A percentile compares a stretch with the other conserved stretches of the same genome.
These are phyloP conservation scores for Aphelenchoides avenae DNA, from an alignment of 1,140 invertebrate genomes.

Conservation along the genomic window DNA sequence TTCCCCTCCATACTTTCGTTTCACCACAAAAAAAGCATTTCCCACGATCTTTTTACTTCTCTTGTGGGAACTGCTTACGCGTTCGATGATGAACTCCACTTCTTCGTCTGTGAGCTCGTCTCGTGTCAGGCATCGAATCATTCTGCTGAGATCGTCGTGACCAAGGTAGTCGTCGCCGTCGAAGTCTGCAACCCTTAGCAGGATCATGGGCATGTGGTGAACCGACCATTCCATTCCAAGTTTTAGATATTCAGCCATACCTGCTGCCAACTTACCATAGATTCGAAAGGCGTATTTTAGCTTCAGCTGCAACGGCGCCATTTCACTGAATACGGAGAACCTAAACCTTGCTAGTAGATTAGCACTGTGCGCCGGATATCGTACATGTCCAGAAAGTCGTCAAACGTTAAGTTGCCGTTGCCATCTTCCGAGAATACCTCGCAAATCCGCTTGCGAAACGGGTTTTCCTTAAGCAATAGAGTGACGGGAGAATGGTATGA, in stretches of 20 bases:
- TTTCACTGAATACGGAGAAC: constrained; percentile 77
- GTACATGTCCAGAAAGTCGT: constrained; percentile 92
- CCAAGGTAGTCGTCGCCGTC: constrained; percentile 84
- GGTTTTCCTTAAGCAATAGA: constrained; percentile 89
- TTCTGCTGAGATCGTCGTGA: constrained; percentile 74
- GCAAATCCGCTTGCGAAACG: constrained; percentile 83
- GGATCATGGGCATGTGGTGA: constrained; percentile 22
- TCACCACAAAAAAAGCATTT: too few species aligned
- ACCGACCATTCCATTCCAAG: too few species aligned
- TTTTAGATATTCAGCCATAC: too few species aligned
- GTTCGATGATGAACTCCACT: constrained; percentile 66
- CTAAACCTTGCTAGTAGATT: too few species aligned
- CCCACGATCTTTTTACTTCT: too few species aligned
- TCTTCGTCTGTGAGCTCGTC: constrained; percentile 81
- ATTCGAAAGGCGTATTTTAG: constrained; percentile 90
- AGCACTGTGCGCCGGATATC: too few species aligned
- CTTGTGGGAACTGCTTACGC: too few species aligned
- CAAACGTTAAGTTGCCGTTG: constrained; percentile 83
- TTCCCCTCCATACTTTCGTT: too few species aligned
- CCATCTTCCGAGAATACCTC: constrained; percentile 82
- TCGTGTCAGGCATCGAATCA: constrained; percentile 76
- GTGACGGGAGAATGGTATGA: not conserved
- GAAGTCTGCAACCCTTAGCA: constrained; percentile 70
- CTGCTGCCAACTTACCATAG: constrained; percentile 67
- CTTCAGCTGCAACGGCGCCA: constrained; percentile 81